Evolutionary conservation across 2,888 invertebrate species (phyloP).

Genomic region (Drosophila fulvimacula): DNA sequence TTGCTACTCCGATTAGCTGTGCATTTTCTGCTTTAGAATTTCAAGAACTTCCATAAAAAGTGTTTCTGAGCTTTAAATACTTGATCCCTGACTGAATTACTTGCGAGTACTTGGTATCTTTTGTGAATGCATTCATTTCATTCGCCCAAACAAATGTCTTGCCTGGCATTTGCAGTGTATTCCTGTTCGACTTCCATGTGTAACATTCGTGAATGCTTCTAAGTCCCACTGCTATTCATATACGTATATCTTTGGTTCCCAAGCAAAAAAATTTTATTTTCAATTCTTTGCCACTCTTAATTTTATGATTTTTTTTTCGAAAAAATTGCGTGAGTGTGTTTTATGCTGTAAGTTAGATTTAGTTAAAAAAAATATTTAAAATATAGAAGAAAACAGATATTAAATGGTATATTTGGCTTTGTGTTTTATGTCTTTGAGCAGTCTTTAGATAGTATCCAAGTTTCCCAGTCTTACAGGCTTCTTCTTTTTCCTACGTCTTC

Average conservation of each 20-base stretch:
- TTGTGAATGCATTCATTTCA: not conserved
- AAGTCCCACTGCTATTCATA: not conserved
- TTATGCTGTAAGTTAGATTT: not conserved
- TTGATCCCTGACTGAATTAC: not conserved
- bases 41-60: not conserved
- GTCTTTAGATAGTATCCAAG: not conserved
- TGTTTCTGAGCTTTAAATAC: not conserved
- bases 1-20: not conserved
- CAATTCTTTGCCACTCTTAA: not conserved
- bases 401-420: not conserved
- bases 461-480: not conserved
- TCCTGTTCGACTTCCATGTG: not conserved
- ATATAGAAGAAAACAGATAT: not conserved
- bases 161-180: not conserved
- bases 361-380: not conserved
- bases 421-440: no score
- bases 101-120: not conserved
- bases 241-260: not conserved
- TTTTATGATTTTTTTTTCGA: constrained; percentile 14
- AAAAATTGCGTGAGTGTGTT: constrained; percentile 53
- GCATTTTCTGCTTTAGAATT: not conserved
- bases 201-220: not conserved
- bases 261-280: not conserved
- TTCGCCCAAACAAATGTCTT: not conserved
- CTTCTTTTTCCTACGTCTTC: not conserved